These are phyloP conservation scores for Myathropa florea DNA, from an alignment of 2,888 invertebrate species.

Conservation along the genomic window DNA sequence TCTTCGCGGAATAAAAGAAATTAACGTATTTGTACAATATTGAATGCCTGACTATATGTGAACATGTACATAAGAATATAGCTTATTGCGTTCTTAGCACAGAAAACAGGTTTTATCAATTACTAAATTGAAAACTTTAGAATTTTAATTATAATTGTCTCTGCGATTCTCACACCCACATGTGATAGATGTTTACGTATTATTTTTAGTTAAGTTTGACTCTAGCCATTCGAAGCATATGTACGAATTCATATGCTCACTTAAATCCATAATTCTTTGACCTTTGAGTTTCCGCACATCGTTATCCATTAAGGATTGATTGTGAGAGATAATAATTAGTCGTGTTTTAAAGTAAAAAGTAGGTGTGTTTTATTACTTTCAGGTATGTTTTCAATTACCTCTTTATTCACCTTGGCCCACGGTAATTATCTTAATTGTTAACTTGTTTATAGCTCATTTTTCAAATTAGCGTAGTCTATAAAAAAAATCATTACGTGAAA, in stretches of 20 bases:
- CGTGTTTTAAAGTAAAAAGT: background rate
- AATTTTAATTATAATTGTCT: background rate
- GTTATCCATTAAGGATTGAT: background rate
- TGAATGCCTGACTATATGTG: background rate
- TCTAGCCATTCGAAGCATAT: background rate
- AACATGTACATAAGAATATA: background rate
- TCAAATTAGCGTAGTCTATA: background rate
- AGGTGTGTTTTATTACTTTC: background rate
- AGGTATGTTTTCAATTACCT: background rate
- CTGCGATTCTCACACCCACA: background rate
- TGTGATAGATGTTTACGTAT: background rate
- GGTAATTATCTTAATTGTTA: background rate
- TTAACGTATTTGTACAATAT: background rate
- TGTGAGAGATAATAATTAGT: background rate
- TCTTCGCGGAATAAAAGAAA: background rate
- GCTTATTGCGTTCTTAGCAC: background rate
- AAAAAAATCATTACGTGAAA: background rate
- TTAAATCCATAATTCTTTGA: background rate
- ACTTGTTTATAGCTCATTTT: background rate
- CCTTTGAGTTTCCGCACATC: background rate
- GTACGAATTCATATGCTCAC: too few species aligned
- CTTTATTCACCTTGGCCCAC: background rate
- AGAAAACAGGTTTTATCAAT: slow-evolving; percentile 11
- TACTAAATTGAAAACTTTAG: background rate
- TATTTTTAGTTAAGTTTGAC: background rate